These are phyloP conservation scores for Thalassaphorura encarpata DNA, from an alignment of 1,140 invertebrate genomes.

Conservation along the genomic window DNA sequence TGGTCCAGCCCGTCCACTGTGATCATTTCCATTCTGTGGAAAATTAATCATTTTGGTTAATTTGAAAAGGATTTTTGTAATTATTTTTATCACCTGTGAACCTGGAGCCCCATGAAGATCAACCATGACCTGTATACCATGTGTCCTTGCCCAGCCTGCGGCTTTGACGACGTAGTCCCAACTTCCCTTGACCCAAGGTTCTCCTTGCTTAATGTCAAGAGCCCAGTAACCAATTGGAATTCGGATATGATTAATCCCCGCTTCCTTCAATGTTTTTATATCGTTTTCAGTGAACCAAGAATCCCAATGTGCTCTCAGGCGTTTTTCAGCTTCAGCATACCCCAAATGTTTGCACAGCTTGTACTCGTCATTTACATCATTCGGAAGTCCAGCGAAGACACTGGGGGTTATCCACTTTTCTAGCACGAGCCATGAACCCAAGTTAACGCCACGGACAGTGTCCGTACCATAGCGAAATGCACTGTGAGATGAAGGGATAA, in stretches of 20 bases:
- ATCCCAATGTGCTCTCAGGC: conserved; percentile 22
- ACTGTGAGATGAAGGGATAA: too few species aligned
- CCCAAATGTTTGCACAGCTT: conserved; percentile 13
- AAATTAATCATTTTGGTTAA: neutral
- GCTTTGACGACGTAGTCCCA: conserved; percentile 28
- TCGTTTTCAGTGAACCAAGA: conserved; percentile 24
- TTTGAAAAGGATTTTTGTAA: neutral
- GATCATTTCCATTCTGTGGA: conserved; percentile 17
- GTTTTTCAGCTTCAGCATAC: conserved; percentile 11
- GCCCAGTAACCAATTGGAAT: conserved; percentile 30
- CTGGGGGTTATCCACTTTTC: conserved; percentile 30
- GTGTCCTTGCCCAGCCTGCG: conserved; percentile 24
- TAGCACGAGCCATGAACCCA: conserved; percentile 26
- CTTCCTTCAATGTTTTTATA: conserved; percentile 16
- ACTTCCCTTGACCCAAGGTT: conserved; percentile 22
- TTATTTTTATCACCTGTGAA: conserved; percentile 24
- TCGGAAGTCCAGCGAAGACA: conserved; percentile 8
- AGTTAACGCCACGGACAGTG: conserved; percentile 25
- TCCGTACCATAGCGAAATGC: conserved; percentile 11
- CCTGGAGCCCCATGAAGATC: conserved; percentile 27
- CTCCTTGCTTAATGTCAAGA: conserved; percentile 17
- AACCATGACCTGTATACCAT: conserved; percentile 26
- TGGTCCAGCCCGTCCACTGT: conserved; percentile 8
- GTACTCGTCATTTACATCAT: conserved; percentile 22
- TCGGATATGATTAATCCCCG: conserved; percentile 26